Evolutionary conservation across 1,140 invertebrate genomes (phyloP).

Genomic region (Drosophila repleta): DNA sequence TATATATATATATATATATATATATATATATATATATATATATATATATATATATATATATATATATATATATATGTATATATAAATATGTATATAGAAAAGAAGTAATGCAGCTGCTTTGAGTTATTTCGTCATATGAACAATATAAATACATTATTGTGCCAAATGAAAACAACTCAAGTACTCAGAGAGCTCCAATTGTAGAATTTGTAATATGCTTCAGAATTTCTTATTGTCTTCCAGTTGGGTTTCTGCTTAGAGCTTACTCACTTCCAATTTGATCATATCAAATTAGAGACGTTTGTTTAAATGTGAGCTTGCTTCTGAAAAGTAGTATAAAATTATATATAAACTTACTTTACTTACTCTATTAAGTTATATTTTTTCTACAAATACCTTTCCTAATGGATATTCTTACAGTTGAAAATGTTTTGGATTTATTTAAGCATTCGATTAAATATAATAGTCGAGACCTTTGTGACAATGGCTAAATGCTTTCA

Average conservation of each 20-base stretch:
- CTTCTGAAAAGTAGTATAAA: too few relatives aligned
- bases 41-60: neutral
- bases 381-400: too few relatives aligned
- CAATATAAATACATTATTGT: conserved; percentile 27
- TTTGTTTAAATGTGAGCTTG: too few relatives aligned
- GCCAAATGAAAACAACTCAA: conserved; percentile 17
- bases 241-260: neutral
- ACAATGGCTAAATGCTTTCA: conserved; percentile 4
- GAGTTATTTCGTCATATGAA: conserved; percentile 41
- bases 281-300: too few relatives aligned
- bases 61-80: neutral
- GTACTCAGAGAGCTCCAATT: too few relatives aligned
- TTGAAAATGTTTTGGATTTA: neutral
- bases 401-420: too few relatives aligned
- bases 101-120: conserved; percentile 25
- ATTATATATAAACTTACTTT: too few relatives aligned
- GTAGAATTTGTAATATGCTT: neutral
- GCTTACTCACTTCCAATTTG: neutral
- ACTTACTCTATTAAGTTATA: too few relatives aligned
- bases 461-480: neutral
- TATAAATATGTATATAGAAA: neutral
- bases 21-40: neutral
- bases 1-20: neutral
- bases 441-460: conserved; percentile 1
- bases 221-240: neutral